These are phyloP conservation scores for Aphaenogaster floridana DNA, from an alignment of 1,140 invertebrate species.

Conservation along the genomic window DNA sequence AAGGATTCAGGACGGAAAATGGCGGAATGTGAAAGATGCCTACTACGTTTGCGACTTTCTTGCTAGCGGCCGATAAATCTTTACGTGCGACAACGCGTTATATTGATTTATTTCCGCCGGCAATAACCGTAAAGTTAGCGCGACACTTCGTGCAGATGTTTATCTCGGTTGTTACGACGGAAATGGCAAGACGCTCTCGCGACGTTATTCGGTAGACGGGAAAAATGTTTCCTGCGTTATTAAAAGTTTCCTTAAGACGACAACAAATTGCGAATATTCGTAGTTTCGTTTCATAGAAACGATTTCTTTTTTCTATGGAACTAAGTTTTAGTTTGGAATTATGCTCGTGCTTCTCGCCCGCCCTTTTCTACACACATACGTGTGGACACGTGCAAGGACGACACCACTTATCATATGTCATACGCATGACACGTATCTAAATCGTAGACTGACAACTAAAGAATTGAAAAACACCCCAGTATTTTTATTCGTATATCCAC, in stretches of 20 bases:
- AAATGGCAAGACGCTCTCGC: constrained; percentile 13
- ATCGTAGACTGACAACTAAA: not conserved
- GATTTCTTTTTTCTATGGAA: not conserved
- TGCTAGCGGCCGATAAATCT: constrained; percentile 52
- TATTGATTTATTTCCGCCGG: constrained; percentile 60
- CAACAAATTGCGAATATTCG: not conserved
- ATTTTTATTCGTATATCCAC: not conserved
- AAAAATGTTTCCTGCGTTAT: constrained; percentile 37
- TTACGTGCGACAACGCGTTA: constrained; percentile 49
- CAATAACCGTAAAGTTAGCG: constrained; percentile 61
- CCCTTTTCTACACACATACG: not conserved
- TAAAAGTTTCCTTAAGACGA: not conserved
- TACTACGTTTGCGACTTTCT: constrained; percentile 51
- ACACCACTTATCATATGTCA: not conserved
- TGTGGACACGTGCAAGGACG: constrained; percentile 4
- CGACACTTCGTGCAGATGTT: constrained; percentile 42
- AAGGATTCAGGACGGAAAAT: not conserved
- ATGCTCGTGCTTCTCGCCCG: not conserved
- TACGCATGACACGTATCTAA: constrained; percentile 9
- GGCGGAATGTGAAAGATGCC: constrained; percentile 29
- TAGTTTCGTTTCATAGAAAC: not conserved
- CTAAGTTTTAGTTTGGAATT: not conserved
- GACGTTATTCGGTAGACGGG: not conserved
- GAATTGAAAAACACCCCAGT: not conserved
- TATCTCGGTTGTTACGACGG: constrained; percentile 29